Conservation (phyloP, 2,113 vertebrate species). For the Anarhynchus alexandrinus region DNA sequence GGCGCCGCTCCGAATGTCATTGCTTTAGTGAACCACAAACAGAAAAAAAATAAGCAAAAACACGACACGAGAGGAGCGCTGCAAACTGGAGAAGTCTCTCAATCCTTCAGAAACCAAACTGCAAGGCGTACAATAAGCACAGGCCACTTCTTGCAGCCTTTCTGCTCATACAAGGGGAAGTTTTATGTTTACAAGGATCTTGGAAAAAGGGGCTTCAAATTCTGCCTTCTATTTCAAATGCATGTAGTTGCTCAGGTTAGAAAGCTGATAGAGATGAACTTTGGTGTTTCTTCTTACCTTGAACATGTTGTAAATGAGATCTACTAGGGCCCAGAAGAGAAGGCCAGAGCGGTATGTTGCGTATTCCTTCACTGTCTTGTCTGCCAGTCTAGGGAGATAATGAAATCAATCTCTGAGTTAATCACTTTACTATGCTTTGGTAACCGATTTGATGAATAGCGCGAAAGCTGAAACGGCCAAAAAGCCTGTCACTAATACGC, state of each 20-base stretch:
- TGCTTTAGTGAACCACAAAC: neutral
- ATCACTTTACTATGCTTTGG: neutral
- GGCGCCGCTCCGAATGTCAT: neutral
- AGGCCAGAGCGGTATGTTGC: conserved; percentile 91
- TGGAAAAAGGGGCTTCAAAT: neutral
- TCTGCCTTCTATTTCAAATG: neutral
- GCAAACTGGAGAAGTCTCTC: neutral
- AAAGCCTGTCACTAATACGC: neutral
- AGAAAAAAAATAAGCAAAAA: neutral
- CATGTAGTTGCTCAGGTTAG: rapidly evolving
- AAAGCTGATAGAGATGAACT: neutral
- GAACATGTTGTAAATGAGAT: conserved; percentile 97
- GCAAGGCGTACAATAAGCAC: neutral
- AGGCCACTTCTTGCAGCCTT: neutral
- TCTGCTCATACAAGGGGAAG: neutral
- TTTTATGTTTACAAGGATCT: neutral
- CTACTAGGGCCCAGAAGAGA: conserved; percentile 97
- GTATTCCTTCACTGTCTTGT: conserved; percentile 92
- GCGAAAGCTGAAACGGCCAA: neutral
- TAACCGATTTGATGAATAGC: neutral
- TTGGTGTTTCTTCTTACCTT: conserved; percentile 75
- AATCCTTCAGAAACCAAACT: neutral
- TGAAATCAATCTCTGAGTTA: neutral
- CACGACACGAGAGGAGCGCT: neutral
- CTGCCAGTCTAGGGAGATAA: conserved; percentile 80